phyloP scores from a whole-genome alignment of 2,888 invertebrate genomes.

The Druceiella hillmani region DNA sequence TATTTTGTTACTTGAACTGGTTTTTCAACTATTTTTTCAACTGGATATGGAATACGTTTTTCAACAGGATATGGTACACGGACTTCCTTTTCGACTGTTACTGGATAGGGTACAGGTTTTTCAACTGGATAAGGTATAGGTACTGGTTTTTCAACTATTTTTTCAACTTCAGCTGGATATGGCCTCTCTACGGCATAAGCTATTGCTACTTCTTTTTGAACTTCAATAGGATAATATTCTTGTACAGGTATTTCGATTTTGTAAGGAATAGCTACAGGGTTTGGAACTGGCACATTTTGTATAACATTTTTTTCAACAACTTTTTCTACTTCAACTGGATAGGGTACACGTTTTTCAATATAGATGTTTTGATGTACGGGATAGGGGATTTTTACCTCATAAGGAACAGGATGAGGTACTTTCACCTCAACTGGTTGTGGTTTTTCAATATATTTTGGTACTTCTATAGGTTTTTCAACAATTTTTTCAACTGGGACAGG shows the following conservation, averaged over 20 bases:
- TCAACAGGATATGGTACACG: slow-evolving; percentile 30
- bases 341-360: slow-evolving; percentile 45
- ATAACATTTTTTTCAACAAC: slow-evolving; percentile 47
- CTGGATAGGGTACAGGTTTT: slow-evolving; percentile 42
- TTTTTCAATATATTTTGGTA: slow-evolving; percentile 49
- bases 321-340: slow-evolving; percentile 48
- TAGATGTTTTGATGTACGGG: slow-evolving; percentile 49
- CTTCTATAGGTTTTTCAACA: slow-evolving; percentile 49
- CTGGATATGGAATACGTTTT: slow-evolving; percentile 27
- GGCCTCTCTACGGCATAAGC: slow-evolving; percentile 46
- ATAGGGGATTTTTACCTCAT: slow-evolving; percentile 39
- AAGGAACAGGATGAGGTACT: slow-evolving; percentile 32
- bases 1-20: slow-evolving; percentile 47
- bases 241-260: slow-evolving; percentile 37
- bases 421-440: slow-evolving; percentile 54
- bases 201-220: slow-evolving; percentile 43
- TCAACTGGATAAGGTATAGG: slow-evolving; percentile 51
- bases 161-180: slow-evolving; percentile 33
- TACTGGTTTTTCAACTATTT: slow-evolving; percentile 40
- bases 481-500: slow-evolving; percentile 48
- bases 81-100: slow-evolving; percentile 39
- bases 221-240: slow-evolving; percentile 36
- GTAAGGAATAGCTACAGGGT: slow-evolving; percentile 40
- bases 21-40: slow-evolving; percentile 51
- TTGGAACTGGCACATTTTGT: slow-evolving; percentile 39